Evolutionary conservation across 2,113 vertebrate species (phyloP).

Genomic region (Petroica traversi): DNA sequence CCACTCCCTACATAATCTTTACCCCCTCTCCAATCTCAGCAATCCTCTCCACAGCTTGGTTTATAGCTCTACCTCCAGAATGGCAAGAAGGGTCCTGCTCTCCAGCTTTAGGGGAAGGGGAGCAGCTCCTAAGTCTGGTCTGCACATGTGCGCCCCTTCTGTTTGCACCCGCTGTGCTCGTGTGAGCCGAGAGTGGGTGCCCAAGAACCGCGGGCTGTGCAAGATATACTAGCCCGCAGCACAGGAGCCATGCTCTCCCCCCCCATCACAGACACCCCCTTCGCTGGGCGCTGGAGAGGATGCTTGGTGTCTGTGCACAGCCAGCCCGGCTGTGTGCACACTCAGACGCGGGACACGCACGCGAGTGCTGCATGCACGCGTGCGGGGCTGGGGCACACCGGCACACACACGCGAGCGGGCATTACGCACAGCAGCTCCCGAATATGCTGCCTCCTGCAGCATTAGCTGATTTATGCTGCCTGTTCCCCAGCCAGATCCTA

Average conservation of each 20-base stretch:
- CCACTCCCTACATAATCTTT: neutral
- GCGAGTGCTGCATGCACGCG: neutral
- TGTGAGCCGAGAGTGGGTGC: neutral
- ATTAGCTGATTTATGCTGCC: constrained; percentile 44
- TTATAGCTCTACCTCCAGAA: neutral
- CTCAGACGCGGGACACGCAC: neutral
- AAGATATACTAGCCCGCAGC: neutral
- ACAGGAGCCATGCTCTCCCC: neutral
- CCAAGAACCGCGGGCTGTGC: neutral
- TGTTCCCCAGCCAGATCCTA: constrained; percentile 15
- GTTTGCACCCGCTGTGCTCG: neutral
- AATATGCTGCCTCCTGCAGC: constrained; percentile 36
- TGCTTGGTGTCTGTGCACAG: neutral
- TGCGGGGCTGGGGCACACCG: neutral
- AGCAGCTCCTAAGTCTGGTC: neutral
- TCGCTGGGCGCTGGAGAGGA: neutral
- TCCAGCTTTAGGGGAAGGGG: neutral
- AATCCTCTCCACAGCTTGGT: neutral
- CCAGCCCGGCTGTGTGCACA: neutral
- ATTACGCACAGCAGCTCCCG: constrained; percentile 7
- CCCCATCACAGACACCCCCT: neutral
- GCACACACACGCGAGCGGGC: neutral
- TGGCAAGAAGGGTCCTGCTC: neutral
- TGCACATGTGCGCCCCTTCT: neutral
- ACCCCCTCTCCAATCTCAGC: neutral